These are phyloP conservation scores for Glaucidium brasilianum DNA, from an alignment of 2,113 vertebrate genomes.

Conservation along the genomic window DNA sequence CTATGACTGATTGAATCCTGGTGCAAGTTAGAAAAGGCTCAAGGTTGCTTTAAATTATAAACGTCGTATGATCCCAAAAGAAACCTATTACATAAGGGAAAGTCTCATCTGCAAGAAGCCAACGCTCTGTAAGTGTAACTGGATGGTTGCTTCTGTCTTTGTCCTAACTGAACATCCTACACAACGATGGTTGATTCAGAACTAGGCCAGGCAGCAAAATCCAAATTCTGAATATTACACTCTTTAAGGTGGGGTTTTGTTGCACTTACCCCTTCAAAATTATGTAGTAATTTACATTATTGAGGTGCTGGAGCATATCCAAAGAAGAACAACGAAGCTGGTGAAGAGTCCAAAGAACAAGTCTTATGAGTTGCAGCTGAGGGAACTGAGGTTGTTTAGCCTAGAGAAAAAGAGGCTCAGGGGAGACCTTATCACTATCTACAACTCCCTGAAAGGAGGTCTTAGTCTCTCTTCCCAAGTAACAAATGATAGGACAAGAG, in stretches of 20 bases:
- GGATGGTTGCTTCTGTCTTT: fast-evolving
- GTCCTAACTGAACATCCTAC: background rate
- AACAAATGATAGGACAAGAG: background rate
- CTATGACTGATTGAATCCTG: background rate
- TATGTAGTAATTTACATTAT: fast-evolving
- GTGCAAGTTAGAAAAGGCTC: background rate
- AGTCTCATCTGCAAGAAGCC: background rate
- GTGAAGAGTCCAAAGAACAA: background rate
- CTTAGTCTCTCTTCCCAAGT: fast-evolving
- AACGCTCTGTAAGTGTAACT: background rate
- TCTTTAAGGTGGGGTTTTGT: background rate
- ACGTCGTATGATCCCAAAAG: background rate
- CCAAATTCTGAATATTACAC: background rate
- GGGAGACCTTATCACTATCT: background rate
- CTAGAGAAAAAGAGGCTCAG: background rate
- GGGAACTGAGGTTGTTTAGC: background rate
- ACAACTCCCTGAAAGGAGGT: background rate
- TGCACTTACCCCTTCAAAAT: background rate
- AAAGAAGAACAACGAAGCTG: fast-evolving
- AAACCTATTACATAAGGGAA: background rate
- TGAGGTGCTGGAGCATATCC: background rate
- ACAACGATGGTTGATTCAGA: background rate
- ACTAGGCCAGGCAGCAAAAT: background rate
- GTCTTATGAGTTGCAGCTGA: background rate
- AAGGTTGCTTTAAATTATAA: background rate